A percentile compares a stretch with the other conserved stretches of the same genome.
These are phyloP conservation scores for Channa striata DNA, from an alignment of 2,797 vertebrate genomes.

Conservation along the genomic window DNA sequence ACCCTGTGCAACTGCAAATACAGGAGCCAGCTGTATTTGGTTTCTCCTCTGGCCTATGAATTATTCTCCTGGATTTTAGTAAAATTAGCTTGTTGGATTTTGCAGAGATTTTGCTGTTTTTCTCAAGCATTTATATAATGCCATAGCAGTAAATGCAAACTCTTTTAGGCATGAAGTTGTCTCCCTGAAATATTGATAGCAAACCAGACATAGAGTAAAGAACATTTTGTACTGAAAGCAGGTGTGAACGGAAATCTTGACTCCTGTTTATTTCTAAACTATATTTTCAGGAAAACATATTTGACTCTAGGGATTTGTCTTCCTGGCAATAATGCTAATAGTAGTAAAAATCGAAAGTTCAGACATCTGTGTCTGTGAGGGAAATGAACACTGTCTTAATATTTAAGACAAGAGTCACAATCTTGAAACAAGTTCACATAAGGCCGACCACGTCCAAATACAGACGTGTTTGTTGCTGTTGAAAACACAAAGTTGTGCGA, in stretches of 20 bases:
- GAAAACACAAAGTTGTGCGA: background rate
- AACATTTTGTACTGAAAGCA: slow-evolving; percentile 23
- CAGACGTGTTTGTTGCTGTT: slow-evolving; percentile 12
- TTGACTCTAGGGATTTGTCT: background rate
- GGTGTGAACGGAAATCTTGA: background rate
- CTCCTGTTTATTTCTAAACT: background rate
- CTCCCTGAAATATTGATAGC: slow-evolving; percentile 43
- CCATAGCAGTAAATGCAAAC: slow-evolving; percentile 34
- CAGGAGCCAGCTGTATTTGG: slow-evolving; percentile 74
- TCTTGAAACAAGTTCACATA: background rate
- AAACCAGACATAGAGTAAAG: slow-evolving; percentile 35
- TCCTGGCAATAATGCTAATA: background rate
- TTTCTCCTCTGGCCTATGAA: slow-evolving; percentile 50
- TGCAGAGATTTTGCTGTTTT: slow-evolving; percentile 26
- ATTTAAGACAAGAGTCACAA: background rate
- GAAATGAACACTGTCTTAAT: background rate
- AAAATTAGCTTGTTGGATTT: slow-evolving; percentile 44
- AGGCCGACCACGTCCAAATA: background rate
- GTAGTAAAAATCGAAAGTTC: background rate
- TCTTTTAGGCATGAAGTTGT: slow-evolving; percentile 45
- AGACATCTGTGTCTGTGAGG: background rate
- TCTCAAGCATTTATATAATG: slow-evolving; percentile 21
- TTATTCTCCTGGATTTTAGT: slow-evolving; percentile 46
- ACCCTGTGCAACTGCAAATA: slow-evolving; percentile 68
- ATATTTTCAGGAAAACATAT: background rate